Conservation (phyloP, 1,140 invertebrate species). For the Macrosteles quadrilineatus region DNA sequence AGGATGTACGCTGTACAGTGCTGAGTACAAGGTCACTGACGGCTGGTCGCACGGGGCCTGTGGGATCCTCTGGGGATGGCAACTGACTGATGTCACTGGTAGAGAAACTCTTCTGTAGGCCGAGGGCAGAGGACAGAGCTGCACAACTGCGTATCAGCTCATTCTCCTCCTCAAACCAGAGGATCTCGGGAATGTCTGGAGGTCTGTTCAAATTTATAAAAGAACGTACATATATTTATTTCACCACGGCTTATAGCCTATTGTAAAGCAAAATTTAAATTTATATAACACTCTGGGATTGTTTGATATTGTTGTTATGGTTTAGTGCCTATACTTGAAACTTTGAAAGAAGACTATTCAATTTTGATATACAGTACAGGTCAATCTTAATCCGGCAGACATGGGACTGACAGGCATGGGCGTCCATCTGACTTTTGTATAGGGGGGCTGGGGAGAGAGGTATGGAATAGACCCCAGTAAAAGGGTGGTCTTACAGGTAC, state of each 20-base stretch:
- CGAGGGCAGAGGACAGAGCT: constrained; percentile 72
- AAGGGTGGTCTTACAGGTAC: too few species aligned
- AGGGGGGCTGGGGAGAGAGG: too few species aligned
- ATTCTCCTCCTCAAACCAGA: constrained; percentile 74
- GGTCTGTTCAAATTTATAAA: constrained; percentile 52
- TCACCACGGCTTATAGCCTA: not conserved
- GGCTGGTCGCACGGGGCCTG: constrained; percentile 44
- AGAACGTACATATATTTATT: constrained; percentile 4
- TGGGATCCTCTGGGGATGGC: constrained; percentile 52
- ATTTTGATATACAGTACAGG: too few species aligned
- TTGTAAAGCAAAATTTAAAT: not conserved
- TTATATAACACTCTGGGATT: constrained; percentile 2
- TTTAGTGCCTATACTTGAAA: too few species aligned
- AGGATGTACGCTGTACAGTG: constrained; percentile 54
- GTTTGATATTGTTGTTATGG: too few species aligned
- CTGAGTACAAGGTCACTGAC: constrained; percentile 69
- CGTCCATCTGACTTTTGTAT: too few species aligned
- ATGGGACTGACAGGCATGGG: too few species aligned
- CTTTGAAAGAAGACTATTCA: too few species aligned
- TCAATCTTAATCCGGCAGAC: too few species aligned
- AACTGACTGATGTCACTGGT: constrained; percentile 70
- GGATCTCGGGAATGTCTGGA: constrained; percentile 62
- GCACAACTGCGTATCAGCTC: constrained; percentile 77
- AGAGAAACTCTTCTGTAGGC: constrained; percentile 78
- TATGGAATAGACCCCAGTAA: too few species aligned